Percentiles rank a stretch among this genome's conserved stretches.
phyloP scores from a whole-genome alignment of 2,113 vertebrate species.

The Chrysemys picta region DNA sequence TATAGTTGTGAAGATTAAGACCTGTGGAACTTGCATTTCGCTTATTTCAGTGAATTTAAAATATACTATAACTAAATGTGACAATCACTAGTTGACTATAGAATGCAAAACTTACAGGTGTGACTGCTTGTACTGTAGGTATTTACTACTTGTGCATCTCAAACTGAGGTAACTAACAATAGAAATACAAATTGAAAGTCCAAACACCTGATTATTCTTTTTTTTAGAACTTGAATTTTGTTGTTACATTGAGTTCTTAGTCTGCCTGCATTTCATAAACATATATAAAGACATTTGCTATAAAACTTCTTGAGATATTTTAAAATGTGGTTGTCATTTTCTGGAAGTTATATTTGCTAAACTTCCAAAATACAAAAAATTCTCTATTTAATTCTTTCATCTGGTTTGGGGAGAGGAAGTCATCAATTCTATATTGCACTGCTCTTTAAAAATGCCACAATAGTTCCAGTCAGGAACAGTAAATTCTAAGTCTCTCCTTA shows the following conservation, averaged over 20 bases:
- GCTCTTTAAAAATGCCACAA: background rate
- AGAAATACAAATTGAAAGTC: background rate
- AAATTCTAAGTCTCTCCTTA: background rate
- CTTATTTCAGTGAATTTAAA: background rate
- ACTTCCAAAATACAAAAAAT: background rate
- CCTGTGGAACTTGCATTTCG: fast-evolving
- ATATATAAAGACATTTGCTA: background rate
- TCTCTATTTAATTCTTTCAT: background rate
- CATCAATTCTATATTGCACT: background rate
- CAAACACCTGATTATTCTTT: background rate
- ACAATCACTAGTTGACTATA: background rate
- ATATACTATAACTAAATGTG: background rate
- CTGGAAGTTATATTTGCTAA: background rate
- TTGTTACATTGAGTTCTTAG: no score
- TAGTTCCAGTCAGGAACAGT: background rate
- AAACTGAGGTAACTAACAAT: background rate
- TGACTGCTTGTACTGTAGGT: background rate
- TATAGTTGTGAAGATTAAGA: background rate
- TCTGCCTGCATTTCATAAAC: no score
- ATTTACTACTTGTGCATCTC: background rate
- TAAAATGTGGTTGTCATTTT: background rate
- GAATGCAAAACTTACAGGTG: background rate
- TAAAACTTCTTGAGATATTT: background rate
- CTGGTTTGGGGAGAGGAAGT: background rate
- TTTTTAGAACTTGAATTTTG: background rate